phyloP scores from a whole-genome alignment of 2,797 vertebrate genomes.

The Melanotaenia maccullochi region DNA sequence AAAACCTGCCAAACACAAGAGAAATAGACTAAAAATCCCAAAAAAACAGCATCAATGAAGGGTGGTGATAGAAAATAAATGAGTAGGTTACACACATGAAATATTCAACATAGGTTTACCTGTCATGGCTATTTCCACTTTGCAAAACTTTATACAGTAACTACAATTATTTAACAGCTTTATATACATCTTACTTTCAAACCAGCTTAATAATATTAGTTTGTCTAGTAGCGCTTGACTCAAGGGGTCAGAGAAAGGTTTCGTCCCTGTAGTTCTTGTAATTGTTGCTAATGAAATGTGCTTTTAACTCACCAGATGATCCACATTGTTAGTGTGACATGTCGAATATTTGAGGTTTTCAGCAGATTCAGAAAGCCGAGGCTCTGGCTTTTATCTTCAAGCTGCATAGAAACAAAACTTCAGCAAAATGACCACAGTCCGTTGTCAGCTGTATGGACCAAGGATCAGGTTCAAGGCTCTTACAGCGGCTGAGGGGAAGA shows the following conservation, averaged over 20 bases:
- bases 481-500: conserved; percentile 44
- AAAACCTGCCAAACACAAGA: conserved; percentile 58
- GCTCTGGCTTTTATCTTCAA: conserved; percentile 27
- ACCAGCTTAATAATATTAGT: neutral
- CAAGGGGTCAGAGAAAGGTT: neutral
- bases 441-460: neutral
- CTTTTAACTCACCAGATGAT: conserved; percentile 57
- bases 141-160: neutral
- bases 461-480: neutral
- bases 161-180: neutral
- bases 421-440: neutral
- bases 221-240: neutral
- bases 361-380: conserved; percentile 54
- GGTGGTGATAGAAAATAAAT: neutral
- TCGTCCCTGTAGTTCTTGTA: neutral
- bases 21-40: neutral
- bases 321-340: conserved; percentile 52
- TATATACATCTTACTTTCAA: neutral
- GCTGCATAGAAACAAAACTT: conserved; percentile 33
- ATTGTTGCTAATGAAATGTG: neutral
- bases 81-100: neutral
- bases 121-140: neutral
- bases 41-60: too few relatives aligned
- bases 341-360: conserved; percentile 51
- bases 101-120: neutral